These are phyloP conservation scores for Nomada hirtipes DNA, from an alignment of 2,888 invertebrate genomes.

Conservation along the genomic window DNA sequence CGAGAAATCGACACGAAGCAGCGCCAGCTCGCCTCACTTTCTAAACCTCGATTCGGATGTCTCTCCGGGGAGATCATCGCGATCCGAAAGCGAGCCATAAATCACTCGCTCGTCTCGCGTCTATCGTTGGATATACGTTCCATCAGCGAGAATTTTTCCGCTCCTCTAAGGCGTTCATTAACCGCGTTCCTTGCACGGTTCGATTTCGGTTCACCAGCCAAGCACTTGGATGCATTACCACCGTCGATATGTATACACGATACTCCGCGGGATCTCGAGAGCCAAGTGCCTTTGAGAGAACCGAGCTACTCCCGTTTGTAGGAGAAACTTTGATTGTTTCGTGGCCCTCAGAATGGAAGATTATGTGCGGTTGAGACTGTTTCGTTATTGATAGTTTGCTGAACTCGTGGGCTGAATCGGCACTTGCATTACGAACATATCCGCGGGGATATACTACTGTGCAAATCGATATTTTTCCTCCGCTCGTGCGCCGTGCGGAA, in stretches of 20 bases:
- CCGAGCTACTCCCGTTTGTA: background rate
- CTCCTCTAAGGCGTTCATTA: constrained; percentile 50
- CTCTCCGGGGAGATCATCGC: constrained; percentile 52
- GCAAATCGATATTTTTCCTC: too few species aligned
- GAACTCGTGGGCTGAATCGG: background rate
- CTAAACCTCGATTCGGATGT: constrained; percentile 63
- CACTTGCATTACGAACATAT: too few species aligned
- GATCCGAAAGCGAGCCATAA: constrained; percentile 63
- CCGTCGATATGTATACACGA: background rate
- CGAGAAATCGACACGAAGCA: constrained; percentile 32
- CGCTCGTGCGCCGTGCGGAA: too few species aligned
- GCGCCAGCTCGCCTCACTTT: constrained; percentile 53
- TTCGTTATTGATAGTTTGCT: background rate
- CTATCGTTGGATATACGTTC: constrained; percentile 44
- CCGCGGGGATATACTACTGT: too few species aligned
- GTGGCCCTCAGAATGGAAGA: background rate
- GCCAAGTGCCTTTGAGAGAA: background rate
- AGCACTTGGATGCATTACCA: background rate
- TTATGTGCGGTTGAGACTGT: background rate
- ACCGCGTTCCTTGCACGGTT: background rate
- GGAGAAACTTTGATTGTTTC: background rate
- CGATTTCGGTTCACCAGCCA: background rate
- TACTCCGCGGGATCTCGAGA: background rate
- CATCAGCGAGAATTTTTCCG: constrained; percentile 45
- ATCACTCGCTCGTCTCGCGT: constrained; percentile 55